Base-by-base conservation (phyloP, 1,140 invertebrate genomes). In the Drosophila melanogaster region DNA sequence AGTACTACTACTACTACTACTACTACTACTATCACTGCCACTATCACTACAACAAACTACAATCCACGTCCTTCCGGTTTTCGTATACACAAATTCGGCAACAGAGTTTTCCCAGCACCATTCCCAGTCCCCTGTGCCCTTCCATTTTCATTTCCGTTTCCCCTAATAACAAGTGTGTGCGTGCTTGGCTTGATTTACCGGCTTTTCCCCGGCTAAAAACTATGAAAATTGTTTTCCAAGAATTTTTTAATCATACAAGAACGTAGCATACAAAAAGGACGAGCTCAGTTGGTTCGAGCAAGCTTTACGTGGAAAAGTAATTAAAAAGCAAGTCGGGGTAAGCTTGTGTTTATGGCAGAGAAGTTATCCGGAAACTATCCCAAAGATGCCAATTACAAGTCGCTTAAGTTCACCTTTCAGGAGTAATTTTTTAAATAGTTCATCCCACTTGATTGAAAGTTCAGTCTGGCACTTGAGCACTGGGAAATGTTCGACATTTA, bases 231-330 rank as follows among this genome's bases (percentile, higher is more conserved):
- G 83, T 87, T 76, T 83, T 56, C 64, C 75, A 86, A 83, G 83
- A 86, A 86, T 86, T 86, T 85, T 79, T 86, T 87, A 86, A 86
- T 86, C 81, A 86, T 65, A 79, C 79, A 46, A 64, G 55, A 66
- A 56, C 66, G 60, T 49, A 47, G 64, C 50, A 37, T 65, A 62
- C 55, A 43, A 47, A 50, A 66, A 71, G 62, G 53, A 76, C 74
- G 53, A 65, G 58, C 43, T 58, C 53, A 74, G 50, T 49, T 54
- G 38, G n/a, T n/a, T n/a, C n/a, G n/a, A n/a, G 40, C 35, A 50
- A 70, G 57, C 51, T 59, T 65, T 58, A 57, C 61, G 44, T 61
- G 57, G 40, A 58, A 62, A 86, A 67, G 78, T 75, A 86, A 86
- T 81, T 86, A 86, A 66, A 81, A 79, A 57, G 35, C 4, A 19